phyloP scores from a whole-genome alignment of 2,113 vertebrate species.

The Tichodroma muraria region DNA sequence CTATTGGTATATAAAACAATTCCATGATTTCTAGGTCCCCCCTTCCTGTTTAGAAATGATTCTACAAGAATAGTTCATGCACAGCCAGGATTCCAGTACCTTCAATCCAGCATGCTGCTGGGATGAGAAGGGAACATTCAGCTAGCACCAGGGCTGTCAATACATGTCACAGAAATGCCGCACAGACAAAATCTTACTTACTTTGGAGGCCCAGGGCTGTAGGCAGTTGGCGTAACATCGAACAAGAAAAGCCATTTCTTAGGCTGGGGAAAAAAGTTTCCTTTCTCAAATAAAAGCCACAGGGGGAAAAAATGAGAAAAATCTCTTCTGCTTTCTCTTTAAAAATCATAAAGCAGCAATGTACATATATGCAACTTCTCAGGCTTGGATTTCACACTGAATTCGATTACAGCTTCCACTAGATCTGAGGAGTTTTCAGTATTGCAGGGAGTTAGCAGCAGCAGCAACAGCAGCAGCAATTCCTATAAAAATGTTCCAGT shows the following conservation, averaged over 20 bases:
- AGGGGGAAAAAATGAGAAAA: constrained; percentile 32
- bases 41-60: background rate
- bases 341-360: constrained; percentile 59
- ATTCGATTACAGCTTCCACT: constrained; percentile 37
- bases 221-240: constrained; percentile 99
- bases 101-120: background rate
- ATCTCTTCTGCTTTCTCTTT: constrained; percentile 63
- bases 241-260: constrained; percentile 98
- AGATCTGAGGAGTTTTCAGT: constrained; percentile 51
- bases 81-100: background rate
- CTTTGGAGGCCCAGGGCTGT: constrained; percentile 99
- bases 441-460: constrained; percentile 61
- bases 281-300: constrained; percentile 68
- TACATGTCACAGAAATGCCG: constrained; percentile 21
- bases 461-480: constrained; percentile 62
- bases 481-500: constrained; percentile 61
- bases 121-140: constrained; percentile 15
- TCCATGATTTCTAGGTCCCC: background rate
- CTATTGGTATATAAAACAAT: background rate
- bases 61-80: background rate
- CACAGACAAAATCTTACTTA: constrained; percentile 80
- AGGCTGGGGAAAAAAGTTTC: constrained; percentile 76
- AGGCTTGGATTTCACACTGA: constrained; percentile 64
- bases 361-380: constrained; percentile 53
- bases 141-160: background rate